Evolutionary conservation across 1,140 invertebrate genomes (phyloP), one percentile per base, ranked within the genome.

Genomic region (Penaeus chinensis): DNA sequence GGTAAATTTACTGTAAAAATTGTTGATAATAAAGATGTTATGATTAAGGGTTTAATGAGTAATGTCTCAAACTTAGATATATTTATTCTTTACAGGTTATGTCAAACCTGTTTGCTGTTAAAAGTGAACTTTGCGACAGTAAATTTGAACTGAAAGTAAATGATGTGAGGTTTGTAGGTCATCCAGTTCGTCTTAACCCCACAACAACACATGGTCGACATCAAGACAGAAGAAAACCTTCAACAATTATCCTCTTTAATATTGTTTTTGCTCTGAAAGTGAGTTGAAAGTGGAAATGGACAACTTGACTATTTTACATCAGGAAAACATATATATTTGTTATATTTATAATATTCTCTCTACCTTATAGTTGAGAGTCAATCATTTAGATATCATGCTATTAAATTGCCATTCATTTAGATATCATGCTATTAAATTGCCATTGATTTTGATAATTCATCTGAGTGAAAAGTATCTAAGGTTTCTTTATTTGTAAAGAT

Each of bases 61-160:
- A n/a, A 32, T 60, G 24, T 71, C 13, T n/a, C 22, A 61, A 20
- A 65, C 37, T n/a, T 78, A n/a, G 1, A 22, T 8, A 54, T n/a
- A 61, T 37, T 42, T 80, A 61, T 76, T 47, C 63, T 87, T 79
- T 89, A 42, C 91, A 92, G 83, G 96, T 97, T 80, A 92, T 99
- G 47, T 97, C 97, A 74, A 98, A 96, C 37, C 91, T 99, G 71
- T 97, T 99, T 93, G 97, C 97, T 54, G 97, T 98, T 0, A 98
- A 98, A 91, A 94, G 95, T 65, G 96, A 97, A 91, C 92, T 98
- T 16, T 98, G 96, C 91, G 96, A 97, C 90, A 93, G 95, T 76
- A 98, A 98, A 92, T 98, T 98, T 93, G 97, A 99, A 92, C 92
- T 99, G 0, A 98, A 99, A 94, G 95, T 99, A 0, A 98, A 99